phyloP scores from a whole-genome alignment of 2,888 invertebrate genomes.

The Thyatira batis region DNA sequence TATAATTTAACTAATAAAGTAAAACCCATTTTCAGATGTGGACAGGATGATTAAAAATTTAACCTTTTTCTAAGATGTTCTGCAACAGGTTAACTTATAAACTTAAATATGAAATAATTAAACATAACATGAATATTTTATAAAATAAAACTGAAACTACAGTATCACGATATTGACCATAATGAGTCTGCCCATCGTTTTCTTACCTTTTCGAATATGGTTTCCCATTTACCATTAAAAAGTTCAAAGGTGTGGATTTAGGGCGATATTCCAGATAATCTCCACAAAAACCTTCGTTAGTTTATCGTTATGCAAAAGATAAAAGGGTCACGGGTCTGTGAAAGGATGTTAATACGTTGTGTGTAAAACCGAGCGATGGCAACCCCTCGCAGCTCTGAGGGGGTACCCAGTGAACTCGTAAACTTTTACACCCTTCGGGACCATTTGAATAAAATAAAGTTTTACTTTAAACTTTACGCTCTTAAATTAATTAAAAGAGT shows the following conservation, averaged over 20 bases:
- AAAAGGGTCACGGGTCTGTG: conserved; percentile 28
- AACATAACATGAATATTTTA: too few species aligned
- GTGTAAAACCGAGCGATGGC: conserved; percentile 15
- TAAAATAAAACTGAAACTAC: not conserved
- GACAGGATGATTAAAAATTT: not conserved
- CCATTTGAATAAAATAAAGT: conserved; percentile 1
- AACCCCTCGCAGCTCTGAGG: conserved; percentile 16
- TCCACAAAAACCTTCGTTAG: conserved; percentile 22
- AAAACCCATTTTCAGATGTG: not conserved
- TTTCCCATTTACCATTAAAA: not conserved
- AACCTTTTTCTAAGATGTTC: too few species aligned
- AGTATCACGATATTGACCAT: not conserved
- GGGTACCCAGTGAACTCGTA: conserved; percentile 29
- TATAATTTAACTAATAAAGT: not conserved
- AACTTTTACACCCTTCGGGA: conserved; percentile 26
- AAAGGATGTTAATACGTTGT: conserved; percentile 22
- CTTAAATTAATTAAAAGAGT: conserved; percentile 17
- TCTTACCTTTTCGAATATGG: not conserved
- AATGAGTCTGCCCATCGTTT: not conserved
- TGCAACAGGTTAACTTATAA: too few species aligned
- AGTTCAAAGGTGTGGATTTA: not conserved
- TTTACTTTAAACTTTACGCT: conserved; percentile 14
- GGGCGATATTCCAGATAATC: conserved; percentile 10
- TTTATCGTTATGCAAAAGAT: conserved; percentile 30
- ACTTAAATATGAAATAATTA: too few species aligned